Base-by-base conservation (phyloP, 2,888 invertebrate genomes). In the Chaitophorus viminalis region DNA sequence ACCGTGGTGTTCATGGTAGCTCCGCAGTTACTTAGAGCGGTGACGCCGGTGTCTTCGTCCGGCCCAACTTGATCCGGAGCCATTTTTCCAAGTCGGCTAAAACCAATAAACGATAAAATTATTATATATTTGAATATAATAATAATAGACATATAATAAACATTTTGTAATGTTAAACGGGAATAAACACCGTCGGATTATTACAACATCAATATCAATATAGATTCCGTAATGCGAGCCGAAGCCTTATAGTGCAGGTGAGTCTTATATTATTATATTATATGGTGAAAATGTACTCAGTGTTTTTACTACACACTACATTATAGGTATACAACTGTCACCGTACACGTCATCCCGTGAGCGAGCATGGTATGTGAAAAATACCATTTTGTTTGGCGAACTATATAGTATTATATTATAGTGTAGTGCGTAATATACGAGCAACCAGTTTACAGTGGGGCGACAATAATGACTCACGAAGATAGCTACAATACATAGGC, bases 41-140 rank as follows among this genome's bases (percentile, higher is more conserved):
- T 87, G 18, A 81, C 87, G 65, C 87, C 81, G 25, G 79, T 81
- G 79, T 87, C 87, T 81, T 87, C 79, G 74, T 87, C 79, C 18
- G 81, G 87, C 60, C 79, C 87, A n/a, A 87, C 72, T 81, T 87
- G 87, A 65, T 87, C 87, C 31, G 87, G 87, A 33, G 87, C 87
- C 87, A 87, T 87, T 87, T 86, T 81, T 74, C 81, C 81, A 75
- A 81, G 54, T 86, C 72, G 29, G 74, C 87, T 87, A n/a, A 78
- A 86, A 86, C 54, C 65, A 70, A 85, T 46, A 52, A 77, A 85
- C n/a, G 36, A 77, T 14, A 21, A 46, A n/a, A 65, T 33, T 25
- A 72, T 36, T 75, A 46, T 25, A 36, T 79, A 46, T 46, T n/a
- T 14, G 18, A 36, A 68, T 5, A n/a, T 4, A 36, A 65, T 33